Base-by-base conservation (phyloP, 2,888 invertebrate genomes). In the Theretra japonica region DNA sequence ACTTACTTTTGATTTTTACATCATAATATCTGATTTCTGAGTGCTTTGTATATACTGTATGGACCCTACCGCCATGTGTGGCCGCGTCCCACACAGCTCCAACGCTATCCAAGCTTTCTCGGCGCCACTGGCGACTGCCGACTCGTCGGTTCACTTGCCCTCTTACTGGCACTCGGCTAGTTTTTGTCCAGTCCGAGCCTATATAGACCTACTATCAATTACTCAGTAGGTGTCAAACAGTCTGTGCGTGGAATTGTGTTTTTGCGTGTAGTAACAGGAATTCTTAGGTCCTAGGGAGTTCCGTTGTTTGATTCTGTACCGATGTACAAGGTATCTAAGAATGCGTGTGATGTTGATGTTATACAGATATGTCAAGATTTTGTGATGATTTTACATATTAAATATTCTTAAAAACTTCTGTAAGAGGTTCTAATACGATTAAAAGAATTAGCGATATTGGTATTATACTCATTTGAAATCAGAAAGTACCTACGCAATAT, bases 71-170 rank as follows among this genome's bases (percentile, higher is more conserved):
- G 33, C n/a, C n/a, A n/a, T 65, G 65, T 65, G 65, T 65, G 48
- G 65, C 17, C 62, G 62, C 33, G 30, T 48, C 65, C 65, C 65
- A 48, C 65, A 48, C 65, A 48, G 30, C 60, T 59, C 41, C 23
- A 41, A 17, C 62, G n/a, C n/a, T n/a, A n/a, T 21, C 23, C 41
- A 48, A 23, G 65, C 65, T 65, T 65, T 65, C 65, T 48, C 65
- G 65, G 65, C 65, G 65, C 65, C 65, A 48, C 23, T 30, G 53
- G 53, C 53, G n/a, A n/a, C 53, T n/a, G 53, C 17, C n/a, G 41
- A 72, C 72, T 69, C 25, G 59, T 72, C 50, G 23, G 69, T 21
- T 33, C 33, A 72, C 72, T 72, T 72, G 57, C 53, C 57, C 72
- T 72, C 50, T 72, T 69, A 69, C 17, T 56, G 68, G 59, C 60